Percentiles rank a stretch among this genome's conserved stretches.
Conservation (phyloP, 2,888 invertebrate species). For the Trissolcus brochymenae region DNA sequence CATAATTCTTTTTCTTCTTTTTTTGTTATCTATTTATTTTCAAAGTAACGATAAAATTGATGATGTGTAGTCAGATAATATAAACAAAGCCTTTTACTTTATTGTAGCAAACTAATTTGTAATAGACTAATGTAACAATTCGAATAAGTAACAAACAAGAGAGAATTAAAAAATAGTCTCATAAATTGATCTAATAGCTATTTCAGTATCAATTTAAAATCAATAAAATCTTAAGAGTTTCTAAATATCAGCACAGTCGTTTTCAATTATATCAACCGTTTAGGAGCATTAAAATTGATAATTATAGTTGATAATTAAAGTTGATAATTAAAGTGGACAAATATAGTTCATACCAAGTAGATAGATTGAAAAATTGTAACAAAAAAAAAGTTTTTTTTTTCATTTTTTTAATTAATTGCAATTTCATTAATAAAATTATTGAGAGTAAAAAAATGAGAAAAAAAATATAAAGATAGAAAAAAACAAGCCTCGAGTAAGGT, state of each 20-base stretch:
- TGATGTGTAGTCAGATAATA: not conserved
- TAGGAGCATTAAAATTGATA: not conserved
- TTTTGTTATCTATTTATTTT: too few relatives aligned
- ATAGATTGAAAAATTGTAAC: conserved; percentile 8
- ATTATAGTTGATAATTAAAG: too few relatives aligned
- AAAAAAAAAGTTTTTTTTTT: not conserved
- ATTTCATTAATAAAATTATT: too few relatives aligned
- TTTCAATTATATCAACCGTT: conserved; percentile 22
- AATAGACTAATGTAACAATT: not conserved
- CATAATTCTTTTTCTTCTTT: conserved; percentile 23
- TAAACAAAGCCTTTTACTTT: not conserved
- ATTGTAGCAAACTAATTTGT: conserved; percentile 3
- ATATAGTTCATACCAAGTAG: conserved; percentile 9
- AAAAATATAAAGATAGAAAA: conserved; percentile 10
- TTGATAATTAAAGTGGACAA: too few relatives aligned
- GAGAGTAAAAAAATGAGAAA: conserved; percentile 8
- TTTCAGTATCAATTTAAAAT: conserved; percentile 5
- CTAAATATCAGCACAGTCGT: conserved; percentile 41
- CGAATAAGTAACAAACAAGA: not conserved
- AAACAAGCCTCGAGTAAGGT: conserved; percentile 70
- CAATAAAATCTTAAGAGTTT: not conserved
- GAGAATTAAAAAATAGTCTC: not conserved
- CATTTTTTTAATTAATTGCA: not conserved
- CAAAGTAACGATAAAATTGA: not conserved
- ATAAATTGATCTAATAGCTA: conserved; percentile 7